Conservation (phyloP, 1,140 invertebrate genomes). For the Drosophila murphyi region DNA sequence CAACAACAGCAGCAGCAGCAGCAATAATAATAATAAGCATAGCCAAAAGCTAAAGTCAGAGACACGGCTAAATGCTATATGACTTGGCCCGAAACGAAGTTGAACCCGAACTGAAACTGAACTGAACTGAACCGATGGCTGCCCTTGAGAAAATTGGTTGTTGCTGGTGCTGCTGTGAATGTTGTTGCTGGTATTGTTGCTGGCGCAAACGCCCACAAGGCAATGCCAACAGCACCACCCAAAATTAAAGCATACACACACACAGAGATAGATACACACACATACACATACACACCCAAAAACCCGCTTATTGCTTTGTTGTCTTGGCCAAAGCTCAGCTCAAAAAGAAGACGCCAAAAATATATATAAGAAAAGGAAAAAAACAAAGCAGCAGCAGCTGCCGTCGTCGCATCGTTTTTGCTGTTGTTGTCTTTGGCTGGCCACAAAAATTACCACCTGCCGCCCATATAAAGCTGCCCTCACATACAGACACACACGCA, state of each 20-base stretch:
- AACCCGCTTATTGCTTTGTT: conserved; percentile 71
- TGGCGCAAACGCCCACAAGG: conserved; percentile 61
- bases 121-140: conserved; percentile 31
- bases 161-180: conserved; percentile 19
- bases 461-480: conserved; percentile 74
- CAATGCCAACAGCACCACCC: conserved; percentile 48
- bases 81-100: conserved; percentile 49
- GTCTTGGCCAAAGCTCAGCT: conserved; percentile 58
- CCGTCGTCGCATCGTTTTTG: conserved; percentile 49
- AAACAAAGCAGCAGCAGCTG: conserved; percentile 48
- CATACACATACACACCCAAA: conserved; percentile 14
- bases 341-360: conserved; percentile 69
- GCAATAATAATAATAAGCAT: conserved; percentile 62
- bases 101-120: conserved; percentile 11
- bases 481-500: not conserved
- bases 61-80: conserved; percentile 28
- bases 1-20: conserved; percentile 47
- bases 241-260: conserved; percentile 49
- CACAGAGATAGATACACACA: conserved; percentile 30
- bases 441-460: conserved; percentile 81
- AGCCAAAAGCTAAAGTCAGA: conserved; percentile 72
- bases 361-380: conserved; percentile 17
- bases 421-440: conserved; percentile 40
- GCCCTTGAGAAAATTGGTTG: conserved; percentile 66
- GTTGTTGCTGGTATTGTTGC: conserved; percentile 16